Evolutionary conservation across 1,140 invertebrate species (phyloP), one percentile per base, ranked within the genome.

Genomic region (Polypedilum pembai): DNA sequence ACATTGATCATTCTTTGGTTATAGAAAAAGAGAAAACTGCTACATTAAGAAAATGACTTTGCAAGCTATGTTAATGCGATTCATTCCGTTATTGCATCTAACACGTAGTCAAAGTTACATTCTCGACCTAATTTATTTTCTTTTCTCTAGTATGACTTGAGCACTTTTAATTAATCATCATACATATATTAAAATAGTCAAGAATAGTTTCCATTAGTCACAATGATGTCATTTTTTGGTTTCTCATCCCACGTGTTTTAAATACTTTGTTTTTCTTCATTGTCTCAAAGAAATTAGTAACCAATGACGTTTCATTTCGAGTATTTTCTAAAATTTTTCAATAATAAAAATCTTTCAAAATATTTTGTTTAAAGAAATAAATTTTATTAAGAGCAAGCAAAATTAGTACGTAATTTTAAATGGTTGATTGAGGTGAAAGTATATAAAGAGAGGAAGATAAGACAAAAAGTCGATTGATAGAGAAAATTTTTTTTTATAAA

Each of bases 21-120:
- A 1, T 4, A 12, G 15, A 56, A 56, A n/a, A 56, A 12, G 1
- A 12, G 1, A 56, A 56, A 12, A 56, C 17, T 69, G 24, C 24
- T 33, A 33, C 5, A 33, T 33, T 33, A 33, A 33, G 5, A 5
- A 33, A 33, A 33, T 33, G 24, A 33, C 24, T 69, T 69, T 18
- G 17, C 17, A 20, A 18, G 65, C 65, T 69, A 69, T 20, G 5
- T 69, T 21, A 69, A 3, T 69, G 20, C 17, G 17, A 69, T 69
- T 69, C 0, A 20, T 5, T 69, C 65, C 17, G 65, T 69, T 20
- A 69, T 69, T 69, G 20, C 20, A 20, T 2, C 20, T 69, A 69
- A 69, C 65, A 69, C 65, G 17, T 21, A 69, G 65, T 17, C 10
- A 66, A 66, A 66, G 17, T 8, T n/a, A 69, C 65, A 18, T 69